A percentile compares a stretch with the other conserved stretches of the same genome.
These are phyloP conservation scores for Scelioninae gen. 2 DNA, from an alignment of 2,888 invertebrate genomes.

Conservation along the genomic window DNA sequence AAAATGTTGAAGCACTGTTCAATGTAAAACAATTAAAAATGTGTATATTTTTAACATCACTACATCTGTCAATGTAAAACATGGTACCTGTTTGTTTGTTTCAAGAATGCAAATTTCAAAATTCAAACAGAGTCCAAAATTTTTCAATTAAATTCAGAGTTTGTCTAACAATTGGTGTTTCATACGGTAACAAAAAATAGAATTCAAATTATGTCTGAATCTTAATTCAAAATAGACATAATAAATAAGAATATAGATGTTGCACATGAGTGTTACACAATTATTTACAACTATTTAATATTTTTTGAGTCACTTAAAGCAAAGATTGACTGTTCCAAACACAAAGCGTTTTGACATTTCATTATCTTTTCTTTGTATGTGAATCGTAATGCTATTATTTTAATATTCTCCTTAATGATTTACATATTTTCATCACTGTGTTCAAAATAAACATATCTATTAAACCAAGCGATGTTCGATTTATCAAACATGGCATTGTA, in stretches of 20 bases:
- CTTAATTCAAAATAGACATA: conserved; percentile 20
- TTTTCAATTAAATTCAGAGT: neutral
- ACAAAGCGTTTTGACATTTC: conserved; percentile 17
- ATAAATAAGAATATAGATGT: conserved; percentile 10
- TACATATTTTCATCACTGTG: conserved; percentile 8
- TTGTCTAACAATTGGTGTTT: conserved; percentile 26
- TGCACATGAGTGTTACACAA: conserved; percentile 1
- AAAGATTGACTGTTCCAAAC: neutral
- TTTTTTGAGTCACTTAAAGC: neutral
- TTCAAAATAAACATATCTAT: conserved; percentile 11
- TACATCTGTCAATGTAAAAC: neutral
- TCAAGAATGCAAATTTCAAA: neutral
- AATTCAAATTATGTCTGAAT: conserved; percentile 21
- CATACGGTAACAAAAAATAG: conserved; percentile 21
- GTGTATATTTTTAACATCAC: no score
- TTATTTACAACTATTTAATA: conserved; percentile 1
- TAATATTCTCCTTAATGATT: conserved; percentile 16
- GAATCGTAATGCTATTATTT: conserved; percentile 14
- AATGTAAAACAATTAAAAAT: no score
- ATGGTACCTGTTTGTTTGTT: neutral
- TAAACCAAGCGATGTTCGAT: conserved; percentile 16
- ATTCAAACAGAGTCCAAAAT: neutral
- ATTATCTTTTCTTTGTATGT: conserved; percentile 11
- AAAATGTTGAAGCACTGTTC: no score
- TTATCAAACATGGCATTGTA: conserved; percentile 18